These are phyloP conservation scores for Colinus virginianus DNA, from an alignment of 2,113 vertebrate genomes.

Conservation along the genomic window DNA sequence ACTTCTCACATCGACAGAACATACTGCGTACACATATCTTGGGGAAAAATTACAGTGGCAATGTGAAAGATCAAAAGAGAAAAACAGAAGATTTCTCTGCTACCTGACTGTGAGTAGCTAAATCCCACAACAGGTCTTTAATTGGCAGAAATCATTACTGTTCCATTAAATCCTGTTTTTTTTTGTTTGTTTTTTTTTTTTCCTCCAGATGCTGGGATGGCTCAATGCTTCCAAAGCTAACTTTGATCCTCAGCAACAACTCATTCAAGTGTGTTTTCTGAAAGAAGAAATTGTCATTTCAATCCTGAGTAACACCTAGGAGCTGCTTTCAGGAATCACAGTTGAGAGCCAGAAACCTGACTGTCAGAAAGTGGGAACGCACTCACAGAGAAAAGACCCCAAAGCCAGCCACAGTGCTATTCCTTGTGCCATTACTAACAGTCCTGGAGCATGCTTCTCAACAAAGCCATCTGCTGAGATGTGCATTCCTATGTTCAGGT, in stretches of 20 bases:
- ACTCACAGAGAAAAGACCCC: background rate
- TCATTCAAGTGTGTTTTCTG: background rate
- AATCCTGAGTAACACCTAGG: background rate
- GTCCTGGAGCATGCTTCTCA: background rate
- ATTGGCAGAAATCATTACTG: background rate
- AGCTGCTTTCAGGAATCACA: background rate
- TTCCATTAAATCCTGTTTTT: background rate
- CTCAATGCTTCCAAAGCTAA: background rate
- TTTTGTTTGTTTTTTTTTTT: background rate
- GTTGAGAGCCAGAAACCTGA: background rate
- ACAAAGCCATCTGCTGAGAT: background rate
- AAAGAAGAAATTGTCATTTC: slow-evolving; percentile 8
- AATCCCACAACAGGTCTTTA: slow-evolving; percentile 1
- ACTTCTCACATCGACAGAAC: slow-evolving; percentile 48
- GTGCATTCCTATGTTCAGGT: background rate
- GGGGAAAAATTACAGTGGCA: slow-evolving; percentile 44
- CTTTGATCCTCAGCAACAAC: background rate
- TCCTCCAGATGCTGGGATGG: background rate
- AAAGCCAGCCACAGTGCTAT: background rate
- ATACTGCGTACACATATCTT: slow-evolving; percentile 26
- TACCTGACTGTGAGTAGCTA: background rate
- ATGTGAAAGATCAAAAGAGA: slow-evolving; percentile 38
- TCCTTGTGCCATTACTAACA: background rate
- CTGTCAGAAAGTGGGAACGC: background rate
- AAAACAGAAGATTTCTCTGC: slow-evolving; percentile 42